These are phyloP conservation scores for Brotula barbata DNA, from an alignment of 2,797 vertebrate genomes.

Conservation along the genomic window DNA sequence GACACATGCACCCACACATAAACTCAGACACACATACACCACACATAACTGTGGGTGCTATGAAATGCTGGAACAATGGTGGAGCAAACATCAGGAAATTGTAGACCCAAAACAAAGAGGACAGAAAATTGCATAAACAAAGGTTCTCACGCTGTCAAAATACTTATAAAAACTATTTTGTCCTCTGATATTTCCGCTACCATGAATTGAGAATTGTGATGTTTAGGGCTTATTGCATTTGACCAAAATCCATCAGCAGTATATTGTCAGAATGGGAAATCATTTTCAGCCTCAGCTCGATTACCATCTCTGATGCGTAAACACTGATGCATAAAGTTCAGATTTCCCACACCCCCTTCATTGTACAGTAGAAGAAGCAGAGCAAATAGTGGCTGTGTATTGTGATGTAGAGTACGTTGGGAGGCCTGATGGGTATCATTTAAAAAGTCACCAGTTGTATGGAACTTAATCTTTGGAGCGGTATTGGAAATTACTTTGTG, in stretches of 20 bases:
- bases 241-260: constrained; percentile 7
- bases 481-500: constrained; percentile 19
- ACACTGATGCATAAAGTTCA: constrained; percentile 13
- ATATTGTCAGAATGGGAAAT: constrained; percentile 6
- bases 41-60: constrained; percentile 14
- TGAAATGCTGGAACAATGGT: constrained; percentile 26
- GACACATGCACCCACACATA: constrained; percentile 38
- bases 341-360: not conserved
- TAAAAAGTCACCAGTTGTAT: not conserved
- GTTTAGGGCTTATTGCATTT: not conserved
- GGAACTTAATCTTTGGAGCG: constrained; percentile 9
- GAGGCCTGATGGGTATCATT: constrained; percentile 15
- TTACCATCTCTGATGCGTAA: constrained; percentile 3
- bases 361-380: not conserved
- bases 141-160: constrained; percentile 7
- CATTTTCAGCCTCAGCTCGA: constrained; percentile 12
- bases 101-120: constrained; percentile 16
- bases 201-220: constrained; percentile 18
- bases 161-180: constrained; percentile 19
- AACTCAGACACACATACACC: constrained; percentile 22
- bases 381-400: not conserved
- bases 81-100: constrained; percentile 15
- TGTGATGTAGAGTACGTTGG: not conserved
- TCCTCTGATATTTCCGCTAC: constrained; percentile 2
- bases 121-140: constrained; percentile 26